phyloP scores from a whole-genome alignment of 2,888 invertebrate genomes.

The Mimachlamys varia region DNA sequence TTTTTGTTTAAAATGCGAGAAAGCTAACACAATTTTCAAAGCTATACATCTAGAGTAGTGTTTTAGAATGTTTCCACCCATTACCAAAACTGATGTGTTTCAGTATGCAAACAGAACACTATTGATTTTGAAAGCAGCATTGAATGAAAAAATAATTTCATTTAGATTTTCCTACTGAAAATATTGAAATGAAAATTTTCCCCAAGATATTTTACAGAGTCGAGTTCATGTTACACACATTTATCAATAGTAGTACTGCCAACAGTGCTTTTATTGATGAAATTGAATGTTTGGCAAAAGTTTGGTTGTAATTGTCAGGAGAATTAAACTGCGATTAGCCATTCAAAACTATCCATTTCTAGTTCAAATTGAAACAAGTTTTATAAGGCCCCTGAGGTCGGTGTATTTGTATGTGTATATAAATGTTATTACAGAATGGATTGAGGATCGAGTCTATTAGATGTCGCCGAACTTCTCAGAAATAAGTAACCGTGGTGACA shows the following conservation, averaged over 20 bases:
- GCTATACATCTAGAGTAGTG: no score
- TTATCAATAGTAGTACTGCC: neutral
- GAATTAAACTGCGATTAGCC: neutral
- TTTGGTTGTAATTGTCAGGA: neutral
- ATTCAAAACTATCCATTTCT: neutral
- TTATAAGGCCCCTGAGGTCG: neutral
- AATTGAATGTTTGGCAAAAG: neutral
- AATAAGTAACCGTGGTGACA: neutral
- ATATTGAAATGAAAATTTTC: neutral
- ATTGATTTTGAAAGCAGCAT: no score
- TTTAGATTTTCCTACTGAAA: no score
- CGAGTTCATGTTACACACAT: neutral
- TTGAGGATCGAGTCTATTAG: neutral
- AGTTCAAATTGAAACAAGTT: neutral
- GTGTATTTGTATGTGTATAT: neutral
- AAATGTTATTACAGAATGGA: neutral
- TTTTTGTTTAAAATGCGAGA: no score
- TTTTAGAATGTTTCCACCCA: no score
- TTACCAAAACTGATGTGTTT: no score
- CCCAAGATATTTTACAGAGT: neutral
- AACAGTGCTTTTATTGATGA: neutral
- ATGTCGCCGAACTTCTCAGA: neutral
- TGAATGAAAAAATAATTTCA: no score
- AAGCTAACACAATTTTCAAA: no score
- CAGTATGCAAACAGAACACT: no score